Conservation (phyloP, 2,113 vertebrate genomes). For the Leucopternis melanops region DNA sequence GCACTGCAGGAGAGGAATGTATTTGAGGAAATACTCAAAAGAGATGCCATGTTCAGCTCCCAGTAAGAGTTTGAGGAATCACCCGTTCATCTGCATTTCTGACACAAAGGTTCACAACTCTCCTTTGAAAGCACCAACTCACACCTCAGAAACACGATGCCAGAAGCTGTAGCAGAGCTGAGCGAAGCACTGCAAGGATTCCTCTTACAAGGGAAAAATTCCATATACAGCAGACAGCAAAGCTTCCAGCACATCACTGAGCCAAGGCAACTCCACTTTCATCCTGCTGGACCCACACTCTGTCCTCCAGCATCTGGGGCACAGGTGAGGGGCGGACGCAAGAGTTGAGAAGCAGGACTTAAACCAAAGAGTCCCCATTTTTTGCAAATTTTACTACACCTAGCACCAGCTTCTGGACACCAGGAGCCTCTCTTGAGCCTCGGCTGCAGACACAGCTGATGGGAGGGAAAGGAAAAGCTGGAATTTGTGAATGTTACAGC, state of each 20-base stretch:
- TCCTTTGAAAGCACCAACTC: accelerated
- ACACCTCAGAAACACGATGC: accelerated
- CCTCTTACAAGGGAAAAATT: background rate
- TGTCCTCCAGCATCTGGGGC: accelerated
- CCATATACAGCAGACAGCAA: accelerated
- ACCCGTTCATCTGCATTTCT: accelerated
- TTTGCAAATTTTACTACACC: background rate
- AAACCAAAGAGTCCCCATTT: accelerated
- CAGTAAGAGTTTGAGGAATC: accelerated
- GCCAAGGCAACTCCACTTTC: background rate
- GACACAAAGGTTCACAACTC: accelerated
- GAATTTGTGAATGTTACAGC: background rate
- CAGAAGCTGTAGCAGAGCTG: background rate
- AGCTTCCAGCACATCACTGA: background rate
- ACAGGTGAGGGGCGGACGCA: accelerated
- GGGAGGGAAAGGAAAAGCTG: background rate
- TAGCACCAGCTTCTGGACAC: background rate
- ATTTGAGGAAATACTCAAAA: accelerated
- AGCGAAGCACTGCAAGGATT: background rate
- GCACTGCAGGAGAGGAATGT: accelerated
- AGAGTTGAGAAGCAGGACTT: background rate
- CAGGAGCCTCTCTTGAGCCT: background rate
- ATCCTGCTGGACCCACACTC: background rate
- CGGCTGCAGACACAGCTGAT: background rate
- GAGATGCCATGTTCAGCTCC: accelerated